Evolutionary conservation across 2,797 vertebrate genomes (phyloP), one percentile per base, ranked within the genome.

Genomic region (Loris lydekkerianus): DNA sequence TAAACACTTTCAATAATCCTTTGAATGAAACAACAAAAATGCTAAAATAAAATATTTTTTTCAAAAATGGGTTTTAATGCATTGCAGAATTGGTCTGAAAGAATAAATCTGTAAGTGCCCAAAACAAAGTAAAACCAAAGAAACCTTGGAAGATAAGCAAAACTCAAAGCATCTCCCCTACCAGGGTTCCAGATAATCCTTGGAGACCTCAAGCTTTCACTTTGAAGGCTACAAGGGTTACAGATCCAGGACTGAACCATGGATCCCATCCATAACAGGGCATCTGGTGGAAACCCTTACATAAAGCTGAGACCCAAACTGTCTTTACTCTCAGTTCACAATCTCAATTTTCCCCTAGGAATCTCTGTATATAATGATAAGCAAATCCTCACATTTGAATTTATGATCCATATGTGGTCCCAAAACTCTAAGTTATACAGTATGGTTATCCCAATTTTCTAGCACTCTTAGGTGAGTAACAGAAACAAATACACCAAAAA

Each of bases 51-150:
- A 84, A 18, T 49, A 9, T 86, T 46, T 88, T 81, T 81, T 93
- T 31, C 69, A 83, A 75, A 95, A 87, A 49, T 65, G n/a, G 63
- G 37, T 93, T 78, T 80, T 70, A 78, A 86, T 34, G 83, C 43
- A 75, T 34, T 91, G 63, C 17, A 83, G n/a, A 61, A 31, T 73
- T 77, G 18, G 6, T 37, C 72, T 85, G 23, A 83, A 83, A 93
- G 25, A 37, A 80, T 20, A 93, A 92, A n/a, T 63, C 56, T 81
- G 18, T n/a, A 82, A 40, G 17, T 78, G 13, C 21, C 49, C 21
- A 60, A 75, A 95, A 53, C 17, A 81, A 72, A 92, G 27, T 1
- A 8, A 96, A 73, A 40, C 15, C 3, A 31, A 85, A 91, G 31
- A 34, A 34, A 34, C 37, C 29, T 69, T 83, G 69, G 29, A 73